Base-by-base conservation (phyloP, 2,888 invertebrate species). In the Machimus rusticus region DNA sequence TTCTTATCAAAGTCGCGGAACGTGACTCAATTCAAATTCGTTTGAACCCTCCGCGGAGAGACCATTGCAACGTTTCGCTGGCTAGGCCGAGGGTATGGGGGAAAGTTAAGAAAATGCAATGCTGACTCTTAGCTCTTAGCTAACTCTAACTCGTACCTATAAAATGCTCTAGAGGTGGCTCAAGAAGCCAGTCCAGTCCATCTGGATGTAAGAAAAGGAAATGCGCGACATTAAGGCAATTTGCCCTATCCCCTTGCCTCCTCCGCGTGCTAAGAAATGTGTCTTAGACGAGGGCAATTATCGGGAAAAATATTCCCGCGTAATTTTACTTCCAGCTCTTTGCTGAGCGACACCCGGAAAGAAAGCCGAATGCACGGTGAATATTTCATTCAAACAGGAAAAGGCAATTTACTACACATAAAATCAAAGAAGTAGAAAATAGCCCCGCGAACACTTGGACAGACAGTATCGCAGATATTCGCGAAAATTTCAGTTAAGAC, bases 11-110 rank as follows among this genome's bases (percentile, higher is more conserved):
- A 57, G 43, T 74, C 79, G 55, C 55, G 74, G 74, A 86, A 86
- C 78, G 86, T 86, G 86, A 86, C 86, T 86, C 86, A 86, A 79
- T 85, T 85, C 43, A 85, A 85, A 85, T 85, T 74, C 39, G 82
- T 84, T 66, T 66, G 82, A 84, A 84, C 23, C 66, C 66, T 84
- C 82, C 66, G n/a, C 82, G 34, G 8, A 51, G 79, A 79, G 28
- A 79, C 51, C 23, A 23, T 23, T 51, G 79, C 79, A 51, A 28
- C 46, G 79, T 46, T 79, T 28, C 43, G 39, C 37, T 34, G 37
- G 19, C 34, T 37, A 14, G 8, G 51, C n/a, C 51, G 51, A 6
- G 43, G 43, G 43, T 14, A 46, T 5, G 16, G 31, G 31, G n/a
- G 37, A 77, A 39, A 37, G 8, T 77, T 66, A 66, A 66, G 66